Conservation (phyloP, 2,888 invertebrate genomes). For the Nasonovia ribisnigri region DNA sequence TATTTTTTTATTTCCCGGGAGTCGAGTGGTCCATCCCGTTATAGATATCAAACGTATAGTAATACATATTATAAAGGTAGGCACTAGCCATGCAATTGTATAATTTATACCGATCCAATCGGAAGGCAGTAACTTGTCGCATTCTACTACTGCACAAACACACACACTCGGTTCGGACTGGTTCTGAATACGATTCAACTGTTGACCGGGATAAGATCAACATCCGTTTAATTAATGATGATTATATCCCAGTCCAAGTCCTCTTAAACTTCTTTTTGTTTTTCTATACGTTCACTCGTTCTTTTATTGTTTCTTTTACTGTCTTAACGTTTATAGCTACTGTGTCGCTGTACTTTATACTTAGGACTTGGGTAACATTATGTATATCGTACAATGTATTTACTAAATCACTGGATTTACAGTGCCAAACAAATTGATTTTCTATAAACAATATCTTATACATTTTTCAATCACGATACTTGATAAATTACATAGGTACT, state of each 20-base stretch:
- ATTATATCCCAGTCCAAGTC: slow-evolving; percentile 59
- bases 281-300: slow-evolving; percentile 30
- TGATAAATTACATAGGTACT: not conserved
- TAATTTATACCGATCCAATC: slow-evolving; percentile 65
- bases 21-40: slow-evolving; percentile 63
- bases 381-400: not conserved
- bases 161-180: slow-evolving; percentile 56
- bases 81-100: slow-evolving; percentile 64
- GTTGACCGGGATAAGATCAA: slow-evolving; percentile 63
- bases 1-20: slow-evolving; percentile 42
- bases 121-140: slow-evolving; percentile 64
- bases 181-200: slow-evolving; percentile 59
- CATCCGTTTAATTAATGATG: slow-evolving; percentile 65
- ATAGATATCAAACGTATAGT: slow-evolving; percentile 51
- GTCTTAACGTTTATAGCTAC: slow-evolving; percentile 32
- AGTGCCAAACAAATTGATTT: not conserved
- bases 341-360: not conserved
- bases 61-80: slow-evolving; percentile 42
- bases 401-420: not conserved
- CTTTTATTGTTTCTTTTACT: slow-evolving; percentile 42
- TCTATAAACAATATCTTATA: not conserved
- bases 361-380: not conserved
- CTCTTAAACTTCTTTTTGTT: slow-evolving; percentile 50
- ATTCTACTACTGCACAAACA: slow-evolving; percentile 61
- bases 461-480: not conserved